Evolutionary conservation across 2,888 invertebrate species (phyloP).

Genomic region (Plagiodera versicolora): DNA sequence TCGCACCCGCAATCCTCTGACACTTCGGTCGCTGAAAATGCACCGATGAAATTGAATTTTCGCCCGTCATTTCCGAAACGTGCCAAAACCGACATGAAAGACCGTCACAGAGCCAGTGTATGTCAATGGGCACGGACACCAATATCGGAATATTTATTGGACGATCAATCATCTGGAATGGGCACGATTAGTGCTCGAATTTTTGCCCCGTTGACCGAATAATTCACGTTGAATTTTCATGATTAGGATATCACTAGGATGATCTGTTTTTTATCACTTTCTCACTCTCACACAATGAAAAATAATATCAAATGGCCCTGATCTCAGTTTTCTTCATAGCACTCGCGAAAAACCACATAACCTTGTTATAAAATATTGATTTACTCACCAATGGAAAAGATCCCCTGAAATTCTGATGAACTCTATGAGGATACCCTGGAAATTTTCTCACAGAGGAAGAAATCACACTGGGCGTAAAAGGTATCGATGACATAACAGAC

Average conservation of each 20-base stretch:
- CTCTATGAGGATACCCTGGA: slow-evolving; percentile 18
- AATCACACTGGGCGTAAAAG: slow-evolving; percentile 4
- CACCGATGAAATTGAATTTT: slow-evolving; percentile 10
- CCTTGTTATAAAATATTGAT: not conserved
- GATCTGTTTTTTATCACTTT: too few relatives aligned
- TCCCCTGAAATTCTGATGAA: slow-evolving; percentile 1
- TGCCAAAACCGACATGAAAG: slow-evolving; percentile 7
- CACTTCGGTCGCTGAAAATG: not conserved
- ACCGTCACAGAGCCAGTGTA: slow-evolving; percentile 9
- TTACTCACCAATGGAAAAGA: not conserved
- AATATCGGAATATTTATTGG: slow-evolving; percentile 40
- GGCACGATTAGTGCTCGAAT: slow-evolving; percentile 39
- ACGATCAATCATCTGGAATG: slow-evolving; percentile 40
- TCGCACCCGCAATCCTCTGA: not conserved
- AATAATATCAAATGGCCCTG: too few relatives aligned
- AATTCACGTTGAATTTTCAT: slow-evolving; percentile 29
- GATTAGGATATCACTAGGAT: slow-evolving; percentile 2
- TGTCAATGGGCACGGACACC: slow-evolving; percentile 18
- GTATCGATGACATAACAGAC: slow-evolving; percentile 11
- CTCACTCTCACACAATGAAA: not conserved
- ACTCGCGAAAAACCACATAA: too few relatives aligned
- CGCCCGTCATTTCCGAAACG: slow-evolving; percentile 9
- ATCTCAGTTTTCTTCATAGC: too few relatives aligned
- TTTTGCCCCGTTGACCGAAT: slow-evolving; percentile 36
- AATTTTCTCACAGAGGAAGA: slow-evolving; percentile 3